phyloP scores from a whole-genome alignment of 2,113 vertebrate genomes.

The Poeciliopsis occidentalis region DNA sequence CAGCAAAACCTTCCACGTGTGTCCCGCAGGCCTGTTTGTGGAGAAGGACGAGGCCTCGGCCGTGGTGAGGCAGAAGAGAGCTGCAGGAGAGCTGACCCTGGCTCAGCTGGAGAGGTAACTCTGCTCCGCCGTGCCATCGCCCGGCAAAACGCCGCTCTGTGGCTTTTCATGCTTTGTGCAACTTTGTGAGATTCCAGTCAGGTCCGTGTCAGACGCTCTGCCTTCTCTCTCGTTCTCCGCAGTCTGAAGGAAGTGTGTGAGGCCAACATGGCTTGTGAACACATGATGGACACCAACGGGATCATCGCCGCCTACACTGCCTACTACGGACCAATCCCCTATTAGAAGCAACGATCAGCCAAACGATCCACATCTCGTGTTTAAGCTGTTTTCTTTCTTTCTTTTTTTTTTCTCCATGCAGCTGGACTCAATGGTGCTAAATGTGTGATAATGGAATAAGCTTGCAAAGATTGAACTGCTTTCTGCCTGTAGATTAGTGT shows the following conservation, averaged over 20 bases:
- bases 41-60: slow-evolving; percentile 60
- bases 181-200: neutral
- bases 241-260: slow-evolving; percentile 83
- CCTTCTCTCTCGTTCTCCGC: slow-evolving; percentile 1
- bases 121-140: neutral
- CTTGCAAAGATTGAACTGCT: slow-evolving; percentile 19
- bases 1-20: neutral
- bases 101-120: slow-evolving; percentile 72
- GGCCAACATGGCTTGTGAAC: slow-evolving; percentile 76
- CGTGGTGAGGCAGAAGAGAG: slow-evolving; percentile 74
- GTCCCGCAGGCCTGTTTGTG: slow-evolving; percentile 63
- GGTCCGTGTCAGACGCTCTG: neutral
- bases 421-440: neutral
- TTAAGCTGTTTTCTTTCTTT: slow-evolving; percentile 1
- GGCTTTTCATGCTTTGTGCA: neutral
- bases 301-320: slow-evolving; percentile 81
- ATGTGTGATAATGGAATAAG: neutral
- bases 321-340: slow-evolving; percentile 81
- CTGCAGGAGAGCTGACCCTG: slow-evolving; percentile 44
- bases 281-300: slow-evolving; percentile 79
- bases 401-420: neutral
- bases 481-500: slow-evolving; percentile 36
- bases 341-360: slow-evolving; percentile 39
- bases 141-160: too few species aligned
- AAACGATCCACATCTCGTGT: neutral